Percentiles rank a stretch among this genome's conserved stretches.
Evolutionary conservation across 2,888 invertebrate genomes (phyloP).

Genomic region (Dasysyrphus albostriatus): DNA sequence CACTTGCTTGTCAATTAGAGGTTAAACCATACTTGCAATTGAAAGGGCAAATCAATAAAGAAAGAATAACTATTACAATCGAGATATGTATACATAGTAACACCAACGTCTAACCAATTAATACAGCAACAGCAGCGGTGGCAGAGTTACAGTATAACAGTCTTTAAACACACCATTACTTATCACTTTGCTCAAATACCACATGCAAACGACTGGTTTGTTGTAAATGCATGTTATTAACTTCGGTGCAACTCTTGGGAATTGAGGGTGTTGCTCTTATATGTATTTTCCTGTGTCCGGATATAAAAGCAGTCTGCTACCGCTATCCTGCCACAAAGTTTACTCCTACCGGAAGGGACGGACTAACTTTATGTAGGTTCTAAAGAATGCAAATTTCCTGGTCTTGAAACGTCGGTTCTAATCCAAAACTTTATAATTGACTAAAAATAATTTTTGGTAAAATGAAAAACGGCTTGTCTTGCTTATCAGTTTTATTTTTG

Average conservation of each 20-base stretch:
- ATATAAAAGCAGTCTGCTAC: slow-evolving; percentile 44
- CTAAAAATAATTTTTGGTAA: too few relatives aligned
- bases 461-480: too few relatives aligned
- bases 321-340: slow-evolving; percentile 10
- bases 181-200: slow-evolving; percentile 58
- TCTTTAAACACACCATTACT: slow-evolving; percentile 63
- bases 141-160: slow-evolving; percentile 16
- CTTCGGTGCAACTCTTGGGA: slow-evolving; percentile 46
- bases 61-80: slow-evolving; percentile 19
- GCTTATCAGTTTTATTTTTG: too few relatives aligned
- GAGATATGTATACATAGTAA: slow-evolving; percentile 1
- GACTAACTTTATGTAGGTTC: neutral
- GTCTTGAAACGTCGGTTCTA: neutral
- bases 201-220: slow-evolving; percentile 49
- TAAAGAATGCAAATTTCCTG: neutral
- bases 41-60: slow-evolving; percentile 19
- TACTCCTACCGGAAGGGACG: neutral
- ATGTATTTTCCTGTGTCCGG: slow-evolving; percentile 43
- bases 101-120: slow-evolving; percentile 31
- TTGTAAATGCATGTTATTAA: slow-evolving; percentile 58
- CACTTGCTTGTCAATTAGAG: slow-evolving; percentile 16
- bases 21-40: slow-evolving; percentile 11
- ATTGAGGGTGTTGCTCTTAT: slow-evolving; percentile 54
- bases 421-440: neutral
- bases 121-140: slow-evolving; percentile 12